Evolutionary conservation across 2,113 vertebrate genomes (phyloP).

Genomic region (Symphodus melops): DNA sequence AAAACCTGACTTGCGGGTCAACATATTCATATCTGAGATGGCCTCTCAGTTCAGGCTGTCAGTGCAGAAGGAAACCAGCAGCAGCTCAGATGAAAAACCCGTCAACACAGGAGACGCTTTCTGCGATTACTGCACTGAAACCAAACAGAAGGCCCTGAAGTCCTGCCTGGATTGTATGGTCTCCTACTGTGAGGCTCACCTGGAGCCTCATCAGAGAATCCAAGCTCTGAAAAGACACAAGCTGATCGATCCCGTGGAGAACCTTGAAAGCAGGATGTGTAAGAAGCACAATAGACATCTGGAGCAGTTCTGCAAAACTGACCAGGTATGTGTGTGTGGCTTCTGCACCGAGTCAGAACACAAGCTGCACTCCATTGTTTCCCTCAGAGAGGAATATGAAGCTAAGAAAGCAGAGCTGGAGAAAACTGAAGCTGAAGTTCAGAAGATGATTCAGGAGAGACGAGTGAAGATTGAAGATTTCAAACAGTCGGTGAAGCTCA

Average conservation of each 20-base stretch:
- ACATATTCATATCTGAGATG: slow-evolving; percentile 7
- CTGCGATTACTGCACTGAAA: neutral
- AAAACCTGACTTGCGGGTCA: slow-evolving; percentile 1
- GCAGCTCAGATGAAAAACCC: neutral
- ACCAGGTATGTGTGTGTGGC: neutral
- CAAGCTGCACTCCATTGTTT: neutral
- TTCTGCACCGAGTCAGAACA: neutral
- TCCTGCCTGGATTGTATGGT: neutral
- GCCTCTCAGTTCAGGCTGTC: neutral
- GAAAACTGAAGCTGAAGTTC: neutral
- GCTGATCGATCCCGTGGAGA: slow-evolving; percentile 13
- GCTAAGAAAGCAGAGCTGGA: neutral
- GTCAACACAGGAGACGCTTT: neutral
- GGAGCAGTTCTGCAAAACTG: neutral
- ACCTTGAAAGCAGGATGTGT: slow-evolving; percentile 15
- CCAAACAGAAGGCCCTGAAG: neutral
- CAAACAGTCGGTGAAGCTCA: neutral
- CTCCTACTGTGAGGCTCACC: slow-evolving; percentile 2
- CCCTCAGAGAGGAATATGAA: neutral
- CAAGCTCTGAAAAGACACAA: slow-evolving; percentile 9
- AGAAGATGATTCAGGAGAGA: slow-evolving; percentile 1
- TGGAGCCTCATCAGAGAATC: slow-evolving; percentile 10
- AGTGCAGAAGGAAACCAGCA: neutral
- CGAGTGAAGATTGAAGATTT: slow-evolving; percentile 6
- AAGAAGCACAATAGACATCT: neutral